Conservation (phyloP, 2,113 vertebrate species). For the Grammomys dolichurus region DNA sequence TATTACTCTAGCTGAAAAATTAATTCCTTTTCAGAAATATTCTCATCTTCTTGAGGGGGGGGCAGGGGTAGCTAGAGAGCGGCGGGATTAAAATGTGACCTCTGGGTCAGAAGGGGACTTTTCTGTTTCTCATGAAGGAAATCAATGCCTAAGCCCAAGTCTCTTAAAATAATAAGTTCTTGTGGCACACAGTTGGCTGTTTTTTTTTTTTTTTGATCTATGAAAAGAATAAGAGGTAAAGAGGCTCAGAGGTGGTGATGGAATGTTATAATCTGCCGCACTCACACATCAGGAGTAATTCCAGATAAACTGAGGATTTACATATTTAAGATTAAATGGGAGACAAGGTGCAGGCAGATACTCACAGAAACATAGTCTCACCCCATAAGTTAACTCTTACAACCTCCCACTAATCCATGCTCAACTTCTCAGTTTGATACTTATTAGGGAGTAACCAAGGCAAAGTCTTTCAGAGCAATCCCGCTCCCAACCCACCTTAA, state of each 20-base stretch:
- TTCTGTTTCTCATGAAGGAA: conserved; percentile 93
- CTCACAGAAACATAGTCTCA: conserved; percentile 87
- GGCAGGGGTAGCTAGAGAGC: conserved; percentile 84
- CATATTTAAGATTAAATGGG: conserved; percentile 92
- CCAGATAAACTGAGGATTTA: conserved; percentile 94
- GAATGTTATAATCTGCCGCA: conserved; percentile 91
- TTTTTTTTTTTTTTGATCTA: conserved; percentile 84
- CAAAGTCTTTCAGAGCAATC: conserved; percentile 82
- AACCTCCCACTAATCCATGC: conserved; percentile 77
- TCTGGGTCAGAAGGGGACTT: conserved; percentile 90
- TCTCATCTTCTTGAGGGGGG: conserved; percentile 86
- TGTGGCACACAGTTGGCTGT: conserved; percentile 85
- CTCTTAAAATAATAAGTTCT: conserved; percentile 93
- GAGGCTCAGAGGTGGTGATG: conserved; percentile 91
- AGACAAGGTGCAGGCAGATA: conserved; percentile 82
- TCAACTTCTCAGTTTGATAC: conserved; percentile 71
- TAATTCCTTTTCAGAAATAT: conserved; percentile 92
- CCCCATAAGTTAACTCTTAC: conserved; percentile 86
- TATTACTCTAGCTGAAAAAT: conserved; percentile 89
- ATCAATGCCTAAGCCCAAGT: conserved; percentile 92
- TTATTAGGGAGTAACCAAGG: conserved; percentile 81
- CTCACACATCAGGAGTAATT: conserved; percentile 92
- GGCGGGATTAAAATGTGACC: conserved; percentile 90
- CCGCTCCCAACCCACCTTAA: conserved; percentile 78
- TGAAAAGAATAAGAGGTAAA: conserved; percentile 92